Evolutionary conservation across 2,888 invertebrate species (phyloP).

Genomic region (Caenorhabditis afra): DNA sequence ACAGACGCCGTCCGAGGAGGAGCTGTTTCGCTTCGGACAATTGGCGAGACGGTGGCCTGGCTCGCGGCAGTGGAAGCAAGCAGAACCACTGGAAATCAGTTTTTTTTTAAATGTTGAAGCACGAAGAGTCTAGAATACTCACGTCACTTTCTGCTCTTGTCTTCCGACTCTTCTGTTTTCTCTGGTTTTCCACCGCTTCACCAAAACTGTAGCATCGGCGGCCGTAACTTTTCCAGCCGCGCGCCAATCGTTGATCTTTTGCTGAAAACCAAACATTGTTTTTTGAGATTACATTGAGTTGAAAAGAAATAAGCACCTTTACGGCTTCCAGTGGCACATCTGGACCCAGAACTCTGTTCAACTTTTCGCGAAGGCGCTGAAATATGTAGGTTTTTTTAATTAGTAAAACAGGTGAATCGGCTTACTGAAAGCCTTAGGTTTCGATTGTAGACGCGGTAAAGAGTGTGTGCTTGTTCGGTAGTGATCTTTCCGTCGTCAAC

Average conservation of each 20-base stretch:
- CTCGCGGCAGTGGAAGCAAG: slow-evolving; percentile 88
- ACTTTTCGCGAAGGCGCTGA: slow-evolving; percentile 45
- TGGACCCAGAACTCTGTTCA: slow-evolving; percentile 38
- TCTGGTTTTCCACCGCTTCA: slow-evolving; percentile 68
- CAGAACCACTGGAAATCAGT: slow-evolving; percentile 32
- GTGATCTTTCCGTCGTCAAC: slow-evolving; percentile 57
- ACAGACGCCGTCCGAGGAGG: slow-evolving; percentile 85
- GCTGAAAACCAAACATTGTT: slow-evolving; percentile 5
- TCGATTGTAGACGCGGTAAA: slow-evolving; percentile 54
- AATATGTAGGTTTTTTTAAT: no score
- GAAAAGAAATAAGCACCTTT: slow-evolving; percentile 16
- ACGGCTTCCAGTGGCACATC: slow-evolving; percentile 45
- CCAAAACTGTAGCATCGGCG: slow-evolving; percentile 55
- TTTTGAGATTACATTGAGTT: no score
- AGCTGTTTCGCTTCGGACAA: slow-evolving; percentile 85
- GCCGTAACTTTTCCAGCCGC: slow-evolving; percentile 43
- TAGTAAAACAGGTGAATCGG: neutral
- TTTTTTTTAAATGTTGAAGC: no score
- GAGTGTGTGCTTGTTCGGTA: slow-evolving; percentile 40
- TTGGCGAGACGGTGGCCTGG: slow-evolving; percentile 89
- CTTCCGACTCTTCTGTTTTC: slow-evolving; percentile 66
- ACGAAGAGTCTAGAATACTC: no score
- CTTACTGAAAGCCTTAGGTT: slow-evolving; percentile 44
- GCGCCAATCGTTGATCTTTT: slow-evolving; percentile 41
- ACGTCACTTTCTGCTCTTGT: slow-evolving; percentile 65